Evolutionary conservation across 1,140 invertebrate species (phyloP).

Genomic region (Argopecten irradians): DNA sequence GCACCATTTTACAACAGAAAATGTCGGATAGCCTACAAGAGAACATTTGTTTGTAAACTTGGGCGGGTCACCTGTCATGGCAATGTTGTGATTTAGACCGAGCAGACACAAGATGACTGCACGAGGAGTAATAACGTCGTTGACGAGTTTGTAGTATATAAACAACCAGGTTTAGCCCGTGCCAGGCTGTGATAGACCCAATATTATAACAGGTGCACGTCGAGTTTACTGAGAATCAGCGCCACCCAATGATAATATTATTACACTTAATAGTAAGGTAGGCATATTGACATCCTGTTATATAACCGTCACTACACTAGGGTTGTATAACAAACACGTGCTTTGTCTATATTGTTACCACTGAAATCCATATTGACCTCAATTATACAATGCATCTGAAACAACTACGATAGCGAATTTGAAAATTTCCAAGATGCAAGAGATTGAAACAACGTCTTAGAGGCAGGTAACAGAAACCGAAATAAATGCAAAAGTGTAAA

Average conservation of each 20-base stretch:
- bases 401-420: no score
- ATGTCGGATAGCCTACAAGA: no score
- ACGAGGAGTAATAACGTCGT: neutral
- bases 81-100: neutral
- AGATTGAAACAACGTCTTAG: no score
- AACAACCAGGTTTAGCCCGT: neutral
- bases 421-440: no score
- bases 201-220: constrained; percentile 21
- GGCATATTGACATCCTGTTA: neutral
- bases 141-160: neutral
- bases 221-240: neutral
- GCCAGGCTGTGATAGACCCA: neutral
- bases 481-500: no score
- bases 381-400: no score
- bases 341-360: neutral
- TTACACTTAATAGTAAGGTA: neutral
- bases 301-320: neutral
- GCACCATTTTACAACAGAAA: no score
- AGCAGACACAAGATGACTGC: neutral
- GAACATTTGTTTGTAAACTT: neutral
- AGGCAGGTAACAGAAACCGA: no score
- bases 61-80: neutral
- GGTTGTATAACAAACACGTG: neutral
- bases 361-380: neutral
- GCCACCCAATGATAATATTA: neutral